A percentile compares a stretch with the other conserved stretches of the same genome.
These are phyloP conservation scores for Discoglossus pictus DNA, from an alignment of 2,797 vertebrate genomes.

Conservation along the genomic window DNA sequence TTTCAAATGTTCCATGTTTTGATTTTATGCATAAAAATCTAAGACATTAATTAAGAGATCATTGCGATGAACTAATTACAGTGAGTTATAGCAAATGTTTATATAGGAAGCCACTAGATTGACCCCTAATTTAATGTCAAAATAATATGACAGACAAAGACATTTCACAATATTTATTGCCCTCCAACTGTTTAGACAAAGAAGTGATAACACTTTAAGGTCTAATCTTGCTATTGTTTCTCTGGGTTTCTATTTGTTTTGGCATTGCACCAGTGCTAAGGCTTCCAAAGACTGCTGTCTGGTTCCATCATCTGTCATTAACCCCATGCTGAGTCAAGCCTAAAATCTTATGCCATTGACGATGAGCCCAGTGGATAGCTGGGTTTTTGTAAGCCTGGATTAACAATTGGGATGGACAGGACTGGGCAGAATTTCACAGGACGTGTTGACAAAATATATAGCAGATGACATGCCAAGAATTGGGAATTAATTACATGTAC, in stretches of 20 bases:
- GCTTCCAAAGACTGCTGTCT: conserved; percentile 37
- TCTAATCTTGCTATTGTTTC: conserved; percentile 29
- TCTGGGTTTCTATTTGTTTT: conserved; percentile 40
- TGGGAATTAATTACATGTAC: conserved; percentile 28
- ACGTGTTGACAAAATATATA: conserved; percentile 6
- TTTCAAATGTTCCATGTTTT: no score
- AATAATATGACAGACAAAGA: conserved; percentile 34
- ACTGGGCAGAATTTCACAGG: conserved; percentile 4
- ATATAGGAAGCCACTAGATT: conserved; percentile 3
- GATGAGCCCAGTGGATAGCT: conserved; percentile 19
- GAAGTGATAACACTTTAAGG: conserved; percentile 56
- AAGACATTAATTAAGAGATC: conserved; percentile 10
- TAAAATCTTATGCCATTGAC: conserved; percentile 6
- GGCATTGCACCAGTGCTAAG: conserved; percentile 34
- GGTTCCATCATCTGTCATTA: conserved; percentile 38
- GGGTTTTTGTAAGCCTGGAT: conserved; percentile 15
- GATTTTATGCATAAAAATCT: no score
- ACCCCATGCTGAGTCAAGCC: conserved; percentile 30
- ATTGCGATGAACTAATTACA: not conserved
- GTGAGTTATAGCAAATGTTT: conserved; percentile 4
- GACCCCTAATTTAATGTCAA: conserved; percentile 31
- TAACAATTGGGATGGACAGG: conserved; percentile 19
- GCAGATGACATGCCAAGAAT: conserved; percentile 19
- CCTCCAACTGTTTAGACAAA: conserved; percentile 60
- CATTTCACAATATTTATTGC: conserved; percentile 58